Conservation (phyloP, 2,113 vertebrate species). For the Octodon degus region DNA sequence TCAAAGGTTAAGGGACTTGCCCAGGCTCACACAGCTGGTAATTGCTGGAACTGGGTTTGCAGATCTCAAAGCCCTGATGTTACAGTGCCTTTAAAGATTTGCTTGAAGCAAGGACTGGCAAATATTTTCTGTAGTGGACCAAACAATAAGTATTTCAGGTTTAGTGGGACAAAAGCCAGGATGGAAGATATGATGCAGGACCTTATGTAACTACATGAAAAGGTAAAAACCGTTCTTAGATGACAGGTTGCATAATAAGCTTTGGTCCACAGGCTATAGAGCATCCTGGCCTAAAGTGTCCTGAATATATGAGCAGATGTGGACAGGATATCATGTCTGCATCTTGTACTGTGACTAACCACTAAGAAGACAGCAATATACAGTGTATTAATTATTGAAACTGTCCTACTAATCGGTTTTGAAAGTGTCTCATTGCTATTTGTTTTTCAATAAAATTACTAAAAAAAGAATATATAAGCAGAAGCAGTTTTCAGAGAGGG, state of each 20-base stretch:
- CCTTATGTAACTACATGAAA: conserved; percentile 8
- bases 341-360: too few species aligned
- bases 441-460: too few species aligned
- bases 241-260: neutral
- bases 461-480: neutral
- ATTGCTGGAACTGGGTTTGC: neutral
- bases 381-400: too few species aligned
- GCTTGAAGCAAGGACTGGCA: neutral
- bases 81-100: neutral
- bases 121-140: neutral
- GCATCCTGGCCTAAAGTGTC: neutral
- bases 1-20: neutral
- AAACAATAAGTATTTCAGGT: conserved; percentile 31
- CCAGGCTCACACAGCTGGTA: neutral
- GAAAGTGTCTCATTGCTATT: too few species aligned
- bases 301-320: conserved; percentile 10
- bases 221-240: neutral
- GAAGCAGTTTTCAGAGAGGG: neutral
- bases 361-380: too few species aligned
- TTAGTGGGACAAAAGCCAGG: conserved; percentile 20
- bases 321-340: too few species aligned
- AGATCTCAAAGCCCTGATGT: neutral
- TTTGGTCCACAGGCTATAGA: neutral
- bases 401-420: too few species aligned
- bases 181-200: neutral